Percentiles rank a stretch among this genome's conserved stretches.
phyloP scores from a whole-genome alignment of 2,888 invertebrate genomes.

The Gymnocheta viridis region DNA sequence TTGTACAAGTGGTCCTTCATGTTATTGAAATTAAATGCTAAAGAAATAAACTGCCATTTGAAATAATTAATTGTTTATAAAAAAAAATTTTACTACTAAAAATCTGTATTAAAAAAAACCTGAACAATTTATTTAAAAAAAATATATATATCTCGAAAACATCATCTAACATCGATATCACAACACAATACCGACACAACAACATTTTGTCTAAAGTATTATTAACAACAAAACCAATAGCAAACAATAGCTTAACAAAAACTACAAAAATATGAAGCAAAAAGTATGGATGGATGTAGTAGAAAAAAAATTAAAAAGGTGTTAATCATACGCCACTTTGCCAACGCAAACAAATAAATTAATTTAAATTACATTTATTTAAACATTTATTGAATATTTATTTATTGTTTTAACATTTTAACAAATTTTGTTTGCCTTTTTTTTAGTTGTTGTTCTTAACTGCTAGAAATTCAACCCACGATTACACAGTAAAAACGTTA shows the following conservation, averaged over 20 bases:
- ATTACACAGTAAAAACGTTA: slow-evolving; percentile 43
- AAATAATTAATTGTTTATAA: slow-evolving; percentile 3
- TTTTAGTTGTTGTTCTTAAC: slow-evolving; percentile 3
- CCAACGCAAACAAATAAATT: slow-evolving; percentile 67
- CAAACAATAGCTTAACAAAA: slow-evolving; percentile 2
- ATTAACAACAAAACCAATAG: slow-evolving; percentile 53
- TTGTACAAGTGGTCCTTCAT: slow-evolving; percentile 24
- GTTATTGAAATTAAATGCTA: slow-evolving; percentile 40
- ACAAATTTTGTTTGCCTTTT: too few species aligned
- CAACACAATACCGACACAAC: slow-evolving; percentile 36
- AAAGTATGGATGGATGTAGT: not conserved
- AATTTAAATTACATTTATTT: slow-evolving; percentile 70
- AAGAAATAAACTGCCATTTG: slow-evolving; percentile 22
- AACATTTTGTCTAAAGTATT: slow-evolving; percentile 29
- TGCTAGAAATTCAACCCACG: slow-evolving; percentile 63
- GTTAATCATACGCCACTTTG: slow-evolving; percentile 71
- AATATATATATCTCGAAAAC: slow-evolving; percentile 3
- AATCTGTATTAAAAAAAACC: not conserved
- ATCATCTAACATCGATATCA: slow-evolving; percentile 5
- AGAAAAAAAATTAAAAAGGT: slow-evolving; percentile 56
- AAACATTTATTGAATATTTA: slow-evolving; percentile 58
- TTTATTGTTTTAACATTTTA: slow-evolving; percentile 40
- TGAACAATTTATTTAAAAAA: slow-evolving; percentile 3
- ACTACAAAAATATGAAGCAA: not conserved
- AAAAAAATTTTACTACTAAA: not conserved